Conservation (phyloP, 1,140 invertebrate species). For the Portunus trituberculatus region DNA sequence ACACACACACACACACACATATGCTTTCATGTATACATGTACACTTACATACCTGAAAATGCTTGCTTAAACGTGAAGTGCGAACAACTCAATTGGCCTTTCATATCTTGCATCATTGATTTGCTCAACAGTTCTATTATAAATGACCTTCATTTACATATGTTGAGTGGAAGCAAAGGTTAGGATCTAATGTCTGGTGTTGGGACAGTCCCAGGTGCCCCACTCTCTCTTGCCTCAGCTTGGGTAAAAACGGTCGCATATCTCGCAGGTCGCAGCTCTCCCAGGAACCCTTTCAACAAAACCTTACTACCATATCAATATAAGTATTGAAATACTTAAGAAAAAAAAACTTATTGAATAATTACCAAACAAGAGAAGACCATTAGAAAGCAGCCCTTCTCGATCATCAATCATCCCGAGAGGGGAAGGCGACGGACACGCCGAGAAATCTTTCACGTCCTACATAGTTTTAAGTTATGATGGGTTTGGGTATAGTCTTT, state of each 20-base stretch:
- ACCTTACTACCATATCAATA: too few species aligned
- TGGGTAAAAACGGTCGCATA: not conserved
- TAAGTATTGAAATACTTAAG: too few species aligned
- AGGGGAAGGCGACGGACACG: not conserved
- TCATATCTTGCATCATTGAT: not conserved
- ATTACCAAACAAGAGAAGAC: too few species aligned
- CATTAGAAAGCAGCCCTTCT: too few species aligned
- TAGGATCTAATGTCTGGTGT: not conserved
- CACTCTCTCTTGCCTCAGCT: not conserved
- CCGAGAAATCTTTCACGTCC: not conserved
- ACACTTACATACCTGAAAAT: not conserved
- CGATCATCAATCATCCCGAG: not conserved
- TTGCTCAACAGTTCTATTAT: not conserved
- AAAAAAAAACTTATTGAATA: too few species aligned
- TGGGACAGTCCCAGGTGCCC: not conserved
- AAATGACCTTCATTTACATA: constrained; percentile 25
- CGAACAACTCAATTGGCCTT: not conserved
- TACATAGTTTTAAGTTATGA: not conserved
- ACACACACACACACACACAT: not conserved
- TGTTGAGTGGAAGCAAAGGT: not conserved
- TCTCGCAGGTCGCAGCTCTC: not conserved
- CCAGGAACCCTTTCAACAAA: too few species aligned
- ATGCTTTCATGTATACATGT: not conserved
- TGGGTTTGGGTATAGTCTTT: constrained; percentile 15
- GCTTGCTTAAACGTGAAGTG: not conserved